Percentiles rank a stretch among this genome's conserved stretches.
phyloP scores from a whole-genome alignment of 2,888 invertebrate species.

The Orthosia gracilis region DNA sequence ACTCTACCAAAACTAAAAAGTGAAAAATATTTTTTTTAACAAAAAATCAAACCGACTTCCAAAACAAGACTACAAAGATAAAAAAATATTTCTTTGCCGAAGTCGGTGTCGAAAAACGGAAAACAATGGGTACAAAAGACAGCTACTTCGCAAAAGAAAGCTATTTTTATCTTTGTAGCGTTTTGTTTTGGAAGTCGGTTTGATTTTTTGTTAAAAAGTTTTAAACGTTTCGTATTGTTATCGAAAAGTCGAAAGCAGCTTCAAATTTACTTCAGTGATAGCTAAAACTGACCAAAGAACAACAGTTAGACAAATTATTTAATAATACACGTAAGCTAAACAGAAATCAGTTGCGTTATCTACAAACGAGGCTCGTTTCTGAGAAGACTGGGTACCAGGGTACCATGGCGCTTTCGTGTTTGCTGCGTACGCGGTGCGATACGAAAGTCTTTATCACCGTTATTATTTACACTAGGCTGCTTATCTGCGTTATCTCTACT shows the following conservation, averaged over 20 bases:
- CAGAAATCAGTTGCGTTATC: slow-evolving; percentile 51
- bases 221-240: background rate
- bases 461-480: slow-evolving; percentile 52
- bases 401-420: slow-evolving; percentile 37
- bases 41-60: no score
- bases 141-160: no score
- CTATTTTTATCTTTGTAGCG: no score
- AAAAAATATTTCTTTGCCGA: no score
- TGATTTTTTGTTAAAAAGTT: no score
- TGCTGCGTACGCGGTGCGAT: slow-evolving; percentile 18
- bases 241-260: background rate
- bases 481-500: slow-evolving; percentile 25
- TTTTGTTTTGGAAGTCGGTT: no score
- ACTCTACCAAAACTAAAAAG: no score
- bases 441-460: slow-evolving; percentile 44
- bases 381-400: slow-evolving; percentile 24
- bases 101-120: no score
- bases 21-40: no score
- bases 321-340: slow-evolving; percentile 26
- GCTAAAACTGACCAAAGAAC: background rate
- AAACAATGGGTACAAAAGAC: no score
- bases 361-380: slow-evolving; percentile 52
- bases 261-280: background rate
- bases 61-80: no score
- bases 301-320: slow-evolving; percentile 18